Evolutionary conservation across 2,888 invertebrate genomes (phyloP).

Genomic region (Epinotia nisella): DNA sequence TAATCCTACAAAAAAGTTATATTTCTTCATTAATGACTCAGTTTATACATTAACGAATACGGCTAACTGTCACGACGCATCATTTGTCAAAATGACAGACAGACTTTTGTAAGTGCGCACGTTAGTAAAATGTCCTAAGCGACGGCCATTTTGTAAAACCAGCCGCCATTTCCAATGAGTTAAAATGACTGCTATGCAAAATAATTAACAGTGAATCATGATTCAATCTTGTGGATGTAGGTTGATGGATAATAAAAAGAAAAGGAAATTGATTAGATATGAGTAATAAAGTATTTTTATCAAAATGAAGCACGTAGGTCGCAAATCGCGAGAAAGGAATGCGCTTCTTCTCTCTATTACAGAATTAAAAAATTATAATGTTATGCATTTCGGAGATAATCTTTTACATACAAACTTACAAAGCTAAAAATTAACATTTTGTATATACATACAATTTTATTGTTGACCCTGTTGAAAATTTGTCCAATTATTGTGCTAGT

Average conservation of each 20-base stretch:
- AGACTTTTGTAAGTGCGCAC: constrained; percentile 49
- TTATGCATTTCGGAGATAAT: too few species aligned
- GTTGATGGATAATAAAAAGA: constrained; percentile 33
- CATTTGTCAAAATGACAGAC: constrained; percentile 64
- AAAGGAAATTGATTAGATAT: constrained; percentile 23
- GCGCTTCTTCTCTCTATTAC: background rate
- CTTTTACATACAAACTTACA: too few species aligned
- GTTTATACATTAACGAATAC: constrained; percentile 50
- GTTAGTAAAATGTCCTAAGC: background rate
- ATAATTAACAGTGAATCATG: constrained; percentile 58
- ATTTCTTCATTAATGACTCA: constrained; percentile 49
- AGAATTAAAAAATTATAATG: too few species aligned
- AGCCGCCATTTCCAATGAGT: constrained; percentile 2
- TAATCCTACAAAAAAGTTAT: constrained; percentile 48
- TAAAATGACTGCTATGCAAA: constrained; percentile 47
- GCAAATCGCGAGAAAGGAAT: background rate
- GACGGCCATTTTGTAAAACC: constrained; percentile 31
- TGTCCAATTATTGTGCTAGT: too few species aligned
- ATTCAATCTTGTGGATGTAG: constrained; percentile 44
- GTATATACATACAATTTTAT: too few species aligned
- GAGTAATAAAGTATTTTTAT: constrained; percentile 1
- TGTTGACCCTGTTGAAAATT: too few species aligned
- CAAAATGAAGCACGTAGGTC: background rate
- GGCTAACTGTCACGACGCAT: constrained; percentile 57
- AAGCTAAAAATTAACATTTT: too few species aligned